Base-by-base conservation (phyloP, 2,888 invertebrate species). In the Stictocephala bisonia region DNA sequence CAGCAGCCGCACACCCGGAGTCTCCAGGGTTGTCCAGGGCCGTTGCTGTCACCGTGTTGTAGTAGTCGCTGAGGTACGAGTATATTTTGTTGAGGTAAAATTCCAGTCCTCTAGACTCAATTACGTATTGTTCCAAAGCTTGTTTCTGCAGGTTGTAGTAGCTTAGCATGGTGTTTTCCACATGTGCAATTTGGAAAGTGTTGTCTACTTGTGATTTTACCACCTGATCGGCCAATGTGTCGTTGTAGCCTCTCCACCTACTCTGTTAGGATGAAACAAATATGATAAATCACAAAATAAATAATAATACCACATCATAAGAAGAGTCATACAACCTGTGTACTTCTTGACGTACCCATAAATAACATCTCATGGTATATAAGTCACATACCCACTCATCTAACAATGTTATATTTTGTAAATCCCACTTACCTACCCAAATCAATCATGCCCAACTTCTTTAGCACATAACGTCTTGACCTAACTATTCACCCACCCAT, bases 11-110 rank as follows among this genome's bases (percentile, higher is more conserved):
- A 22, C 64, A 64, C 2, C 3, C 9, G 15, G 6, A 1, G 41
- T 44, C 64, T 11, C 27, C 64, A 20, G 60, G 60, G 60, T 64
- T 64, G 27, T 64, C 64, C 24, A 64, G 26, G n/a, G 41, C 3
- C 6, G 64, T 44, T 35, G 22, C 44, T 1, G 27, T 44, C 24
- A 64, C 64, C 1, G 64, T 64, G 44, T 64, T 64, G 64, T 64
- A 64, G 44, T 64, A 64, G 15, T 64, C 64, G 26, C 44, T 44
- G 22, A 64, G 24, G 4, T 40, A 20, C 13, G 24, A 22, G 27
- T 64, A 64, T 2, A 27, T 44, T 27, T 26, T 64, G 44, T 41
- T 40, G 24, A 40, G 64, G 64, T 64, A 64, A 22, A 26, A 64
- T 6, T 22, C 64, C 15, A 64, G 18, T 13, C 64, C 64, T 24